Percentiles rank a stretch among this genome's conserved stretches.
Evolutionary conservation across 2,113 vertebrate genomes (phyloP).

Genomic region (Actinemys pallida): DNA sequence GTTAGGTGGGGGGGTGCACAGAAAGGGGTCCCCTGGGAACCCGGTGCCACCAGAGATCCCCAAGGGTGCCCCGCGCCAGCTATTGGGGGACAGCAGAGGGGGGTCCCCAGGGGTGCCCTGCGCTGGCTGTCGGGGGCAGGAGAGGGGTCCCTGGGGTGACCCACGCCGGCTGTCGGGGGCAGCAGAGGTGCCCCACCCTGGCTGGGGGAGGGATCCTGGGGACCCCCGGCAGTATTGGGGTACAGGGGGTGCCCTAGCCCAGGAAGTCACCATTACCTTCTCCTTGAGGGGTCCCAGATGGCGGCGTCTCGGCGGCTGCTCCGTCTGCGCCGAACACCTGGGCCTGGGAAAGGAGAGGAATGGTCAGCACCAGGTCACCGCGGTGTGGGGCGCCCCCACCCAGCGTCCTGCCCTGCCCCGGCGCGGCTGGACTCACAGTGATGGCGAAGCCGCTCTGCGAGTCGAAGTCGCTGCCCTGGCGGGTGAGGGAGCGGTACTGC

Average conservation of each 20-base stretch:
- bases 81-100: background rate
- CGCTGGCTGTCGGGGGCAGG: background rate
- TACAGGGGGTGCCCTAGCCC: background rate
- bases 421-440: constrained; percentile 82
- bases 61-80: too few species aligned
- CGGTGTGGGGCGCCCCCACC: too few species aligned
- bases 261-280: constrained; percentile 82
- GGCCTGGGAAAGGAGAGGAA: constrained; percentile 75
- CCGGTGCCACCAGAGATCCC: background rate
- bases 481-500: constrained; percentile 90
- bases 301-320: constrained; percentile 85
- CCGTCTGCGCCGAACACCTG: constrained; percentile 93
- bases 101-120: too few species aligned
- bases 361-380: background rate
- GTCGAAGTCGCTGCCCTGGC: constrained; percentile 93
- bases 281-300: constrained; percentile 90
- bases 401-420: rapidly evolving
- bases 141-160: background rate
- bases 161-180: background rate
- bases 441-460: constrained; percentile 91
- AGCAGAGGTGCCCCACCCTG: too few species aligned
- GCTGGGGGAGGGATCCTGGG: background rate
- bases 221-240: background rate
- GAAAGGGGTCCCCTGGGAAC: background rate
- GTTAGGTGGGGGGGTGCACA: background rate